Percentiles rank a stretch among this genome's conserved stretches.
phyloP scores from a whole-genome alignment of 2,888 invertebrate species.

The Watsonalla cultraria region DNA sequence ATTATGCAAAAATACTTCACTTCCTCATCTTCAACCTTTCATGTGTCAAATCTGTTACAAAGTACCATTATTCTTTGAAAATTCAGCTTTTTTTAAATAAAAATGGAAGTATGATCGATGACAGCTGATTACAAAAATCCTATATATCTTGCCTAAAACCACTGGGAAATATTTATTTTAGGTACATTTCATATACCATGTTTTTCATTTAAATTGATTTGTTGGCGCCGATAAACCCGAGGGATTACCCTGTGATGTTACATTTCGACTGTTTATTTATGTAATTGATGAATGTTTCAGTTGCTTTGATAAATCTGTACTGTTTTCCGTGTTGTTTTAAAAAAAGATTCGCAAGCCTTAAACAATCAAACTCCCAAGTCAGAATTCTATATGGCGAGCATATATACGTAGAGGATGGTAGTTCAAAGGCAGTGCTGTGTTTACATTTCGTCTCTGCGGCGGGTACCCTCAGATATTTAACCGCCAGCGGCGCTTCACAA shows the following conservation, averaged over 20 bases:
- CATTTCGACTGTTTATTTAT: not conserved
- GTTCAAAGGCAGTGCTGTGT: constrained; percentile 65
- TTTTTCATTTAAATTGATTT: not conserved
- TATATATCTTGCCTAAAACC: not conserved
- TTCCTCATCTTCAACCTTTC: constrained; percentile 13
- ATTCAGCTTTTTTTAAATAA: not conserved
- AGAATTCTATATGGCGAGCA: constrained; percentile 40
- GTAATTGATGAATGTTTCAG: constrained; percentile 13
- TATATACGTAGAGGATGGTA: constrained; percentile 43
- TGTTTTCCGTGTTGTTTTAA: not conserved
- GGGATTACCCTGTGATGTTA: not conserved
- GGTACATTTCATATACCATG: not conserved
- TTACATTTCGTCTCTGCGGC: constrained; percentile 60
- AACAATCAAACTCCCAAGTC: constrained; percentile 29
- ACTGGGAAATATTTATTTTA: not conserved
- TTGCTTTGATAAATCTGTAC: constrained; percentile 7
- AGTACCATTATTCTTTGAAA: too few species aligned
- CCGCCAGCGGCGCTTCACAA: constrained; percentile 58
- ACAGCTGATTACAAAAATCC: not conserved
- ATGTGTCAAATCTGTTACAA: not conserved
- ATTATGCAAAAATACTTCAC: constrained; percentile 47
- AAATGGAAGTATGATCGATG: not conserved
- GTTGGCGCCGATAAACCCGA: constrained; percentile 2
- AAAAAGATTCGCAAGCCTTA: constrained; percentile 15
- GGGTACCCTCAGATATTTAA: constrained; percentile 65